Evolutionary conservation across 2,797 vertebrate species (phyloP), one percentile per base, ranked within the genome.

Genomic region (Decapterus maruadsi): DNA sequence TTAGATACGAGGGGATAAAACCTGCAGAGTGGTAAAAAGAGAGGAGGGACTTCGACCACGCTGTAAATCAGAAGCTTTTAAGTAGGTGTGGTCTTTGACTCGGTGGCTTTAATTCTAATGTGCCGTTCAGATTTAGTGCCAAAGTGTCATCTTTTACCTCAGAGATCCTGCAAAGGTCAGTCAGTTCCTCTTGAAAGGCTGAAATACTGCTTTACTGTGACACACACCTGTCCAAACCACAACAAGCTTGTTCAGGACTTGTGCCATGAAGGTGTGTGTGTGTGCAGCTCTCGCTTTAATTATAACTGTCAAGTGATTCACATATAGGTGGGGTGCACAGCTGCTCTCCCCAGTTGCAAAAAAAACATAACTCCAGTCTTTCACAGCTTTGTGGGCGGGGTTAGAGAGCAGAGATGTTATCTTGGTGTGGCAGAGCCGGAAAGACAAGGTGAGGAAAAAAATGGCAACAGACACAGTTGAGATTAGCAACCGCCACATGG

Each of bases 161-260:
- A 57, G 56, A 77, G 60, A 67, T 69, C 64, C 2, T 5, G 72
- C 54, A 73, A 76, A 75, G 75, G 77, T 78, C 77, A 55, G 54
- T 20, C 11, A 0, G 0, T 19, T 56, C 50, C 68, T 48, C 6
- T 42, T 55, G 53, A 45, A 54, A 61, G 29, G 58, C 69, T 1
- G 51, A 58, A n/a, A 11, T 8, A 9, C 48, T 31, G 59, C 45
- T 22, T 50, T 48, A 19, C 1, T 59, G 29, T 40, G 43, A 43
- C 38, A n/a, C 42, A 34, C 26, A 0, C 16, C 50, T 11, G 34
- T 43, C 20, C 45, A 42, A 64, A 40, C 8, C 12, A 17, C 5
- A 51, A 26, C 59, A 17, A 19, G 17, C 45, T 4, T 34, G 31
- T 11, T 48, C 9, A 19, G 31, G 42, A 40, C 0, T 3, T 31